A percentile compares a stretch with the other conserved stretches of the same genome.
phyloP scores from a whole-genome alignment of 2,888 invertebrate species.

The Trachelus iudaicus region DNA sequence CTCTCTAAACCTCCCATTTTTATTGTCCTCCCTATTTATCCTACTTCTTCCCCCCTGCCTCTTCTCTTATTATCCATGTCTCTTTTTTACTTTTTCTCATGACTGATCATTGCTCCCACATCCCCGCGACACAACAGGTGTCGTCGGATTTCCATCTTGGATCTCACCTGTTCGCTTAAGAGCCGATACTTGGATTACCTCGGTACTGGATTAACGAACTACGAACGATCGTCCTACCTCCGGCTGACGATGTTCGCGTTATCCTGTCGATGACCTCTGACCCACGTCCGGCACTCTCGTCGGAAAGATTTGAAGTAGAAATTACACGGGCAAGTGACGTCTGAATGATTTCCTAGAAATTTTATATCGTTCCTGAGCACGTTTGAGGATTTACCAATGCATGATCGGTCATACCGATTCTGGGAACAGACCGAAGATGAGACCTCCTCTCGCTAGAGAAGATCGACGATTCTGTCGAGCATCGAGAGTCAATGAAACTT shows the following conservation, averaged over 20 bases:
- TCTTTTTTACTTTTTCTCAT: slow-evolving; percentile 19
- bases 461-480: background rate
- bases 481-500: background rate
- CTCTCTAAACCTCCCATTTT: background rate
- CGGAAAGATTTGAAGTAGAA: background rate
- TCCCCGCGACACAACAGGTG: slow-evolving; percentile 19
- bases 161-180: background rate
- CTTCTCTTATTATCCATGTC: background rate
- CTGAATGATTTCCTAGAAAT: background rate
- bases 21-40: slow-evolving; percentile 18
- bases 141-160: slow-evolving; percentile 4
- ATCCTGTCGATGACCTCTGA: background rate
- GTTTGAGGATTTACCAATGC: background rate
- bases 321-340: background rate
- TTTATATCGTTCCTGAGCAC: background rate
- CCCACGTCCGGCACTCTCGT: background rate
- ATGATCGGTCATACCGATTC: background rate
- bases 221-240: background rate
- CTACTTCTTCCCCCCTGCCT: background rate
- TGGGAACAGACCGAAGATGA: background rate
- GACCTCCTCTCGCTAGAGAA: background rate
- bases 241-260: background rate
- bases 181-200: background rate
- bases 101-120: background rate
- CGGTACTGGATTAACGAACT: background rate